Base-by-base conservation (phyloP, 2,797 vertebrate species). In the Peromyscus aztecus region DNA sequence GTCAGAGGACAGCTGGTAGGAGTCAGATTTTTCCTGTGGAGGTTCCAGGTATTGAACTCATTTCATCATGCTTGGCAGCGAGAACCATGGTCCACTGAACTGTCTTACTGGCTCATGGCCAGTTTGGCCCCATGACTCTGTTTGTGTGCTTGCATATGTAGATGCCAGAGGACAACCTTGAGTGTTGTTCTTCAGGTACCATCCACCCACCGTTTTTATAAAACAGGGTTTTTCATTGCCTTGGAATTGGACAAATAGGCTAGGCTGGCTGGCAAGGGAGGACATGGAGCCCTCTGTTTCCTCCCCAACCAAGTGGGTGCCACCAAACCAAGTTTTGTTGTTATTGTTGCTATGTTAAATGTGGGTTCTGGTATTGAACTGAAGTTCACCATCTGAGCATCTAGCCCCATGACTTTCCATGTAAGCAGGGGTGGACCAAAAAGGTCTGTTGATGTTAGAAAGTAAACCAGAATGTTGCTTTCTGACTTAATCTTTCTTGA, bases 401-500 rank as follows among this genome's bases (percentile, higher is more conserved):
- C 34, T 37, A n/a, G 34, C 49, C 3, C 29, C 24, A 4, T 55
- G 31, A 8, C 17, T 91, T 93, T 92, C 81, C 69, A 8, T 65
- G 69, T 96, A n/a, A 49, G 21, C 83, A 65, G 63, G 7, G 61
- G 24, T 82, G 24, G 46, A 29, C 73, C 23, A 69, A 67, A 96
- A 67, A 91, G 67, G 24, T 27, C 49, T 94, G 43, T 89, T 89
- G 61, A 67, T 89, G 31, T 55, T 67, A 96, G 77, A 78, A 49
- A 93, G 37, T 61, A 82, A 73, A 78, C 73, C 63, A 93, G 67
- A 84, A 87, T 65, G 37, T 94, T 84, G 40, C 10, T 37, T 46
- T 69, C 65, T 91, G 67, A 6, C 43, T 89, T 55, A 82, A 1
- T 94, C n/a, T 75, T 92, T 90, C 27, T 82, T 90, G 43, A 76